Percentiles rank a stretch among this genome's conserved stretches.
Evolutionary conservation across 1,140 invertebrate genomes (phyloP).

Genomic region (silkworm (Bombyx mori)): DNA sequence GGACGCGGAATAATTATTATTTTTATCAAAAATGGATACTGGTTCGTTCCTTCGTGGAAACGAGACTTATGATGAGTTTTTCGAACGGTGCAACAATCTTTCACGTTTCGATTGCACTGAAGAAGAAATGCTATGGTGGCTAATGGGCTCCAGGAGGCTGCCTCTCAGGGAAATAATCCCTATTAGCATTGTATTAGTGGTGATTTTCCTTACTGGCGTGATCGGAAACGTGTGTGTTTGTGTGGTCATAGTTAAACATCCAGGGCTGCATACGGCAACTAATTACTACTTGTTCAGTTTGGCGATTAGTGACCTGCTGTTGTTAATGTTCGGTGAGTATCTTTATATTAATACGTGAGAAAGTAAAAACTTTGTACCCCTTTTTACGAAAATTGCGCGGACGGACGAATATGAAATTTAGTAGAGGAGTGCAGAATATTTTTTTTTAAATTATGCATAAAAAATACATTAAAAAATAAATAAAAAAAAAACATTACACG

Average conservation of each 20-base stretch:
- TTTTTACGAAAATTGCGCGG: too few relatives aligned
- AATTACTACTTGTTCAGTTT: conserved; percentile 96
- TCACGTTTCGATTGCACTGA: conserved; percentile 69
- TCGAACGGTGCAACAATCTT: conserved; percentile 51
- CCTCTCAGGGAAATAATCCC: conserved; percentile 72
- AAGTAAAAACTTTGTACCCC: too few relatives aligned
- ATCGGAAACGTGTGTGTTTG: conserved; percentile 92
- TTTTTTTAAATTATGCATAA: too few relatives aligned
- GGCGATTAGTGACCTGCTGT: conserved; percentile 82
- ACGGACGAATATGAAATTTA: too few relatives aligned
- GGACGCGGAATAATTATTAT: too few relatives aligned
- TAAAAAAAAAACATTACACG: too few relatives aligned
- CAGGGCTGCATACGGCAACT: conserved; percentile 86
- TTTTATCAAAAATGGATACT: conserved; percentile 31
- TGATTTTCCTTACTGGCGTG: conserved; percentile 89
- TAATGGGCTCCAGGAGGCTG: conserved; percentile 68
- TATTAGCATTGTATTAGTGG: conserved; percentile 81
- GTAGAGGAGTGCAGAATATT: too few relatives aligned
- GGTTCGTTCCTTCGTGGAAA: conserved; percentile 44
- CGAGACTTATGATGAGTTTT: conserved; percentile 55
- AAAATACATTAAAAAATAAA: too few relatives aligned
- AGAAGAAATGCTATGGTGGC: conserved; percentile 68
- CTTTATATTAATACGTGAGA: too few relatives aligned
- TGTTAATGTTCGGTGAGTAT: too few relatives aligned
- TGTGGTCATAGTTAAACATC: conserved; percentile 88